These are phyloP conservation scores for Manis pentadactyla DNA, from an alignment of 2,797 vertebrate species.

Conservation along the genomic window DNA sequence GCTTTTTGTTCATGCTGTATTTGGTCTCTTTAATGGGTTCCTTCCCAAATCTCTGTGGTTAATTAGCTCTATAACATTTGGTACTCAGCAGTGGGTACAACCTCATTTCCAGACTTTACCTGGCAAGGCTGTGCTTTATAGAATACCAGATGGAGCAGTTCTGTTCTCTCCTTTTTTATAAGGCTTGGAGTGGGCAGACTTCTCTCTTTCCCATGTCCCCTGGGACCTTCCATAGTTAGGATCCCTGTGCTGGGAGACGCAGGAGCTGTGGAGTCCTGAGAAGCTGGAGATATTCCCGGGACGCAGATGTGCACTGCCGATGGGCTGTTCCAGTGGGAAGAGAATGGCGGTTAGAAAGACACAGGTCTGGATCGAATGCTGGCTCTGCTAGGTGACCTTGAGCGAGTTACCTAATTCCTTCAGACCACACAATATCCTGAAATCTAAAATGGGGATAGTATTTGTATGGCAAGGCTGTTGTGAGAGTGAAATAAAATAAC, in stretches of 20 bases:
- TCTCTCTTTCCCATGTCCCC: neutral
- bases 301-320: neutral
- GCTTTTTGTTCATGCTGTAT: conserved; percentile 57
- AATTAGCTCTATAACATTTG: conserved; percentile 81
- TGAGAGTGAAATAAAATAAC: neutral
- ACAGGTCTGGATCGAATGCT: conserved; percentile 20
- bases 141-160: conserved; percentile 73
- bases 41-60: conserved; percentile 74
- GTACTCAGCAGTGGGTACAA: conserved; percentile 76
- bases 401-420: neutral
- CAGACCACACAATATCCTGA: neutral
- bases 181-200: conserved; percentile 19
- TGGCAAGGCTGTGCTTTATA: conserved; percentile 64
- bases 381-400: conserved; percentile 63
- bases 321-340: neutral
- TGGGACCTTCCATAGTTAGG: neutral
- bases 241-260: neutral
- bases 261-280: neutral
- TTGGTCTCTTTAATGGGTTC: conserved; percentile 74
- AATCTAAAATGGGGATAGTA: neutral
- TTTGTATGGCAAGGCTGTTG: neutral
- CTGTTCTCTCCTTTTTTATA: conserved; percentile 58
- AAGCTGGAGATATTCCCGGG: neutral
- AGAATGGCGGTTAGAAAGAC: neutral
- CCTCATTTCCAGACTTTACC: conserved; percentile 79